These are phyloP conservation scores for Alitta virens DNA, from an alignment of 2,888 invertebrate genomes.

Conservation along the genomic window DNA sequence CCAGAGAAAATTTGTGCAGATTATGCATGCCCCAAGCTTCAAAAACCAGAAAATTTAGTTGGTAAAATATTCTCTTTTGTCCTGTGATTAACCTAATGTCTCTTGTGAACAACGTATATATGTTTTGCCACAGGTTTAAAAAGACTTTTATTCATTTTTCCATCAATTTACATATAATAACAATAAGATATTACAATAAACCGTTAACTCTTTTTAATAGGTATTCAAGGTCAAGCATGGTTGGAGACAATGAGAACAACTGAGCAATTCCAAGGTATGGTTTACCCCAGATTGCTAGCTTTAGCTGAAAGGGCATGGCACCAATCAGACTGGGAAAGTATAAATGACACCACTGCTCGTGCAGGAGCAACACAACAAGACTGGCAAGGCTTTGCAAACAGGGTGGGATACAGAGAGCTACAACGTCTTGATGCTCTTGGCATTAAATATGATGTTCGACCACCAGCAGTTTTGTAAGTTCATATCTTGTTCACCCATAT, in stretches of 20 bases:
- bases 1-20: constrained; percentile 31
- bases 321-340: constrained; percentile 43
- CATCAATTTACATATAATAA: too few relatives aligned
- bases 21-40: constrained; percentile 32
- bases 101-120: too few relatives aligned
- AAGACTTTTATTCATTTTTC: too few relatives aligned
- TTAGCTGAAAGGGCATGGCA: constrained; percentile 33
- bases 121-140: too few relatives aligned
- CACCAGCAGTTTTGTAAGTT: constrained; percentile 47
- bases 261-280: constrained; percentile 24
- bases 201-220: constrained; percentile 15
- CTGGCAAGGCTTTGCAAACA: constrained; percentile 46
- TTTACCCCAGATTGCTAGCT: constrained; percentile 31
- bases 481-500: too few relatives aligned
- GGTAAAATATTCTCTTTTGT: constrained; percentile 31
- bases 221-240: constrained; percentile 29
- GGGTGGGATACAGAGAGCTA: constrained; percentile 45
- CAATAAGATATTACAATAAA: too few relatives aligned
- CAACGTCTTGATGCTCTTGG: constrained; percentile 37
- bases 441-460: constrained; percentile 44
- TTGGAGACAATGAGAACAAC: constrained; percentile 25
- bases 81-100: too few relatives aligned
- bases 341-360: constrained; percentile 24
- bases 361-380: constrained; percentile 30
- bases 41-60: constrained; percentile 41